A percentile compares a stretch with the other conserved stretches of the same genome.
phyloP scores from a whole-genome alignment of 2,888 invertebrate species.

The Neuroscelio doddi region DNA sequence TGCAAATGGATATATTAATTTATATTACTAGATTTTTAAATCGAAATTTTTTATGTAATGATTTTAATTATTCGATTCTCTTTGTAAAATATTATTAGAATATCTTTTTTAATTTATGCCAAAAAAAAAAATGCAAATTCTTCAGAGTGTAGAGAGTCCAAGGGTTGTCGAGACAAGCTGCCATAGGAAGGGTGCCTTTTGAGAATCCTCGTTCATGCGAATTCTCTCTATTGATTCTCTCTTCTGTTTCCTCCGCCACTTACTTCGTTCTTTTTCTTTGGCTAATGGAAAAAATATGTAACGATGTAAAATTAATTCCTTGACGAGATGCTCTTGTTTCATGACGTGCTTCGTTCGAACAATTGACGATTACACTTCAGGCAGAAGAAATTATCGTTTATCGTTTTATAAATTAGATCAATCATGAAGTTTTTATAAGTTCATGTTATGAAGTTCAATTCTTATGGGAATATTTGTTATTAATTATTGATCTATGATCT shows the following conservation, averaged over 20 bases:
- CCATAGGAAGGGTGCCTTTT: conserved; percentile 30
- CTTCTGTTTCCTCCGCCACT: conserved; percentile 37
- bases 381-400: too few species aligned
- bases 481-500: too few species aligned
- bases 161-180: conserved; percentile 20
- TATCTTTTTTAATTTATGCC: conserved; percentile 43
- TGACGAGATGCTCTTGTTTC: conserved; percentile 45
- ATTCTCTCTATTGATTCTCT: conserved; percentile 48
- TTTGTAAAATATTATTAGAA: too few species aligned
- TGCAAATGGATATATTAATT: too few species aligned
- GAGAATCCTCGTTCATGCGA: conserved; percentile 31
- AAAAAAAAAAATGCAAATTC: conserved; percentile 18
- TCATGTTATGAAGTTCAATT: too few species aligned
- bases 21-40: too few species aligned
- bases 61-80: too few species aligned
- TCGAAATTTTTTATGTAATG: too few species aligned
- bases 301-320: conserved; percentile 53
- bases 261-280: conserved; percentile 28
- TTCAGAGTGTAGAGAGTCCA: conserved; percentile 8
- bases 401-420: too few species aligned
- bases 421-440: too few species aligned
- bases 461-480: too few species aligned
- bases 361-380: conserved; percentile 34
- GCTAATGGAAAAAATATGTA: conserved; percentile 57
- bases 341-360: conserved; percentile 27